Evolutionary conservation across 1,140 invertebrate species (phyloP), one percentile per base, ranked within the genome.

Genomic region (Drosophila eugracilis): DNA sequence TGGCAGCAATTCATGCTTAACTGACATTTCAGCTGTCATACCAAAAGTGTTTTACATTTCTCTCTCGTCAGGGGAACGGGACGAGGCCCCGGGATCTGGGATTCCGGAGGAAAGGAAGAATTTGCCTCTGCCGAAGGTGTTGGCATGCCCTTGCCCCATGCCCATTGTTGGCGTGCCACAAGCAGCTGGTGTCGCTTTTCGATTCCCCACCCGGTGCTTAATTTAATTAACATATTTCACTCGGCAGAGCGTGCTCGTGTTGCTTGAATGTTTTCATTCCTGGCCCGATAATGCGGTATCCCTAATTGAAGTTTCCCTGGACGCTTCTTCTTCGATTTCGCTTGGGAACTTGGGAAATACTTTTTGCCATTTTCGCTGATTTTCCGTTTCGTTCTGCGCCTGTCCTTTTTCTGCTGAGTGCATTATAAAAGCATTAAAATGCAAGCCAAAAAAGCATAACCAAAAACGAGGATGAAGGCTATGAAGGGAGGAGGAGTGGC

Each of bases 11-110:
- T 81, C 77, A 78, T 81, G 81, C 77, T 78, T 75, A 83, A 86
- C 83, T 86, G 83, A 75, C 83, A 86, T 83, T 86, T 88, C 78
- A 83, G 75, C 78, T 88, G 83, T 88, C 83, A 88, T 88, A 76
- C 83, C 84, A 44, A 83, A 83, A 88, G 84, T 88, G 84, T 74
- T 84, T 88, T 72, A 79, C 83, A 89, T 88, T 88, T 83, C 75
- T 78, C 70, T 75, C 62, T 53, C 63, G 28, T 65, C 53, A 67
- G 59, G 45, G 14, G 22, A 32, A 19, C 6, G 15, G 36, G 15
- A 17, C 53, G 14, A n/a, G n/a, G n/a, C n/a, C n/a, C n/a, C n/a
- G n/a, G n/a, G n/a, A n/a, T n/a, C n/a, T n/a, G n/a, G n/a, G n/a
- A n/a, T n/a, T n/a, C n/a, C n/a, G 48, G 48, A 45, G 41, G 21